These are phyloP conservation scores for Coregonus suidteri DNA, from an alignment of 2,797 vertebrate species.

Conservation along the genomic window DNA sequence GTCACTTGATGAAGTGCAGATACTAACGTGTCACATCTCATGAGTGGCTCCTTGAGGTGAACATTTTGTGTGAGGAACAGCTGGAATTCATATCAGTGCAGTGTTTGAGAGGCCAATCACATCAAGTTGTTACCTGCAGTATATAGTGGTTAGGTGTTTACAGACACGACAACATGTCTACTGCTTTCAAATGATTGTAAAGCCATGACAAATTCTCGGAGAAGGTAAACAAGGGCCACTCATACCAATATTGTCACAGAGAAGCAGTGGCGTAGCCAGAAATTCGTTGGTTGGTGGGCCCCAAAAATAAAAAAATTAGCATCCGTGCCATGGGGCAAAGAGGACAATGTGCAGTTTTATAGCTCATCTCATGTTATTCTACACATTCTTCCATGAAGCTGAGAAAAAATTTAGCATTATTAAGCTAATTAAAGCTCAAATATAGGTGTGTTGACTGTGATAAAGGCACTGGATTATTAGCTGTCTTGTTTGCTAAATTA, in stretches of 20 bases:
- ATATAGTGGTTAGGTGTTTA: neutral
- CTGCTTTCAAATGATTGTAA: neutral
- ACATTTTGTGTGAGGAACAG: neutral
- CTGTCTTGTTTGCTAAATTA: no score
- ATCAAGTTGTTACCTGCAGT: neutral
- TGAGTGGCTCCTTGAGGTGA: slow-evolving; percentile 15
- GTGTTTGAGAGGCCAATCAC: neutral
- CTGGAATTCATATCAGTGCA: neutral
- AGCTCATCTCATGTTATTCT: no score
- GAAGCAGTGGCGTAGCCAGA: neutral
- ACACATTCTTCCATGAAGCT: no score
- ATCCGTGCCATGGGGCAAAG: no score
- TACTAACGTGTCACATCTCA: neutral
- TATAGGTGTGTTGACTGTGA: no score
- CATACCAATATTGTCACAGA: neutral
- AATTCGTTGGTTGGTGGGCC: no score
- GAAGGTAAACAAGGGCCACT: neutral
- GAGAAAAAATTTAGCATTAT: no score
- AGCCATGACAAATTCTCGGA: neutral
- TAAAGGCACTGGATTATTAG: no score
- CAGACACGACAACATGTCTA: neutral
- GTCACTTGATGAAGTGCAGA: slow-evolving; percentile 7
- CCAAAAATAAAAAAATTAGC: no score
- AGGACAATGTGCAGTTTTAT: no score
- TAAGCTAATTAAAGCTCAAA: no score